Percentiles rank a stretch among this genome's conserved stretches.
These are phyloP conservation scores for Drosophila sordidapex DNA, from an alignment of 2,888 invertebrate genomes.

Conservation along the genomic window DNA sequence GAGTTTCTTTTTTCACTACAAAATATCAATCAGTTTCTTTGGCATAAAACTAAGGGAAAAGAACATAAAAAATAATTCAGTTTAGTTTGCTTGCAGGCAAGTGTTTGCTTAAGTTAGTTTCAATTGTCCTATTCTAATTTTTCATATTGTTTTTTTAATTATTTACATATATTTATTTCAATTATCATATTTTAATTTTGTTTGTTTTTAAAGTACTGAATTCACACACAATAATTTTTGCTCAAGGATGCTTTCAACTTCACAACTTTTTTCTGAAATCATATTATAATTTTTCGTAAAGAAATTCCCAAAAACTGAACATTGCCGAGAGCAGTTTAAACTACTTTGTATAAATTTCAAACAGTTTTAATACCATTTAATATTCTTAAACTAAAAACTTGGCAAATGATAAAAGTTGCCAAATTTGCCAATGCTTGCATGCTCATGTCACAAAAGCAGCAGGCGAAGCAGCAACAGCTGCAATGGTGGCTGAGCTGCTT, in stretches of 20 bases:
- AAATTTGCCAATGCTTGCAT: slow-evolving; percentile 12
- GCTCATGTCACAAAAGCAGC: slow-evolving; percentile 6
- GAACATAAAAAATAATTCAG: neutral
- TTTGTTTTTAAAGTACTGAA: neutral
- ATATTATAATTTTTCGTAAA: neutral
- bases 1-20: neutral
- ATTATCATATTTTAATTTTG: neutral
- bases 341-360: neutral
- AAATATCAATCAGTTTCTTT: neutral
- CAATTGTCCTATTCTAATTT: neutral
- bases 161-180: neutral
- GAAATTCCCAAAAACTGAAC: neutral
- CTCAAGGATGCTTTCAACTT: neutral
- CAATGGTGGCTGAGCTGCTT: slow-evolving; percentile 9
- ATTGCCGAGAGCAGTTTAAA: no score
- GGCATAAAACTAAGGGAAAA: neutral
- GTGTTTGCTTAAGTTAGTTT: neutral
- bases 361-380: neutral
- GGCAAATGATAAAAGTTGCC: neutral
- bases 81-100: no score
- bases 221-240: neutral
- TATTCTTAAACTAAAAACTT: neutral
- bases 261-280: neutral
- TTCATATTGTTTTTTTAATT: neutral
- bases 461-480: neutral